Percentiles rank a stretch among this genome's conserved stretches.
Evolutionary conservation across 1,140 invertebrate species (phyloP).

Genomic region (Antheraea mylitta): DNA sequence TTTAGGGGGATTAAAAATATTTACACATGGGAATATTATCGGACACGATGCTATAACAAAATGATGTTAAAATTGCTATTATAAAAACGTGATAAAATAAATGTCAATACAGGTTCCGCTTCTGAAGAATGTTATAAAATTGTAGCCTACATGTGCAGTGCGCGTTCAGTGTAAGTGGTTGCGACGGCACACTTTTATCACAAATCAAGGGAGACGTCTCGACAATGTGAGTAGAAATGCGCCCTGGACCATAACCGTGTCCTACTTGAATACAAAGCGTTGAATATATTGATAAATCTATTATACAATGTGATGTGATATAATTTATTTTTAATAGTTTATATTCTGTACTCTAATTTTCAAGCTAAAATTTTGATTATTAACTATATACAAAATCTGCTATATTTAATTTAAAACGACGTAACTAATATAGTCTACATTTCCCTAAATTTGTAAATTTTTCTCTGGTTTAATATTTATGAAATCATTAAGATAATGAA

Average conservation of each 20-base stretch:
- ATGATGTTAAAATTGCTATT: too few relatives aligned
- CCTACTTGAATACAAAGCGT: constrained; percentile 26
- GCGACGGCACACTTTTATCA: constrained; percentile 32
- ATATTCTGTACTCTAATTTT: too few relatives aligned
- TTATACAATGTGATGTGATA: too few relatives aligned
- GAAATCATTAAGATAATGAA: not conserved
- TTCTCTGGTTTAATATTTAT: not conserved
- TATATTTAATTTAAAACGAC: too few relatives aligned
- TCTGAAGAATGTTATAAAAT: not conserved
- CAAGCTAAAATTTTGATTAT: too few relatives aligned
- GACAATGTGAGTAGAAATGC: constrained; percentile 24
- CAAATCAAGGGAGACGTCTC: constrained; percentile 31
- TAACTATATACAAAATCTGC: too few relatives aligned
- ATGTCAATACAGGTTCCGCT: not conserved
- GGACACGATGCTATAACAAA: too few relatives aligned
- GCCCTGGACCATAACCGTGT: constrained; percentile 21
- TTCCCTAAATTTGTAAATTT: not conserved
- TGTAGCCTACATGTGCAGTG: constrained; percentile 2
- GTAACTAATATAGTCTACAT: too few relatives aligned
- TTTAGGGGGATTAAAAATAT: too few relatives aligned
- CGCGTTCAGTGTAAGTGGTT: constrained; percentile 25
- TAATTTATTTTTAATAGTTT: too few relatives aligned
- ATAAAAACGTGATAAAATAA: not conserved
- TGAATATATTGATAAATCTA: not conserved
- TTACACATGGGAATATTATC: too few relatives aligned